phyloP scores from a whole-genome alignment of 2,797 vertebrate species.

The Cichlasoma orientale region DNA sequence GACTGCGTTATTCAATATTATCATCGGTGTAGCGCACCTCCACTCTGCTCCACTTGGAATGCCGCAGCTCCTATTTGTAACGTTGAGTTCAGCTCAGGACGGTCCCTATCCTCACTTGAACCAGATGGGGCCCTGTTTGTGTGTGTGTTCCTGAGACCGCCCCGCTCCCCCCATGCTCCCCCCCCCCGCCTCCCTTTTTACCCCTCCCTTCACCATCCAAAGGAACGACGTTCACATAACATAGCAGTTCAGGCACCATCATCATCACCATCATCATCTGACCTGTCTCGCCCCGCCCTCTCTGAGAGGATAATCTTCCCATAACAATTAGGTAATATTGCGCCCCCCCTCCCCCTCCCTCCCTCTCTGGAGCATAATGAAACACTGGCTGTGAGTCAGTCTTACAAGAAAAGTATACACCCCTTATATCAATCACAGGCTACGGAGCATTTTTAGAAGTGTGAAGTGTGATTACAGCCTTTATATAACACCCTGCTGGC shows the following conservation, averaged over 20 bases:
- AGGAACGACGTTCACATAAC: constrained; percentile 50
- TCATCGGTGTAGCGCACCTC: constrained; percentile 39
- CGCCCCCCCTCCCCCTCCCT: background rate
- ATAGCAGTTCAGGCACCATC: constrained; percentile 37
- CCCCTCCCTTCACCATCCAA: constrained; percentile 2
- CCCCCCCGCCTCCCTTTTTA: background rate
- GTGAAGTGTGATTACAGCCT: background rate
- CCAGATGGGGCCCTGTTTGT: constrained; percentile 49
- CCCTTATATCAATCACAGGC: background rate
- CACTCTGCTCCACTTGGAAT: constrained; percentile 74
- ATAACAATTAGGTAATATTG: constrained; percentile 73
- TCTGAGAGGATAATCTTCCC: constrained; percentile 44
- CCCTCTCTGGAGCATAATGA: background rate
- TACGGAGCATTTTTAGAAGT: background rate
- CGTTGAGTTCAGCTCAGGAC: constrained; percentile 81
- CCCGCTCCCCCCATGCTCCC: background rate
- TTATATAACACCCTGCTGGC: constrained; percentile 8
- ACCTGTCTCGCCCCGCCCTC: constrained; percentile 47
- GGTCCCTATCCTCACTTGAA: constrained; percentile 77
- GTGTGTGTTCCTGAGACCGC: constrained; percentile 41
- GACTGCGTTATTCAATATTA: constrained; percentile 50
- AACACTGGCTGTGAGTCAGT: background rate
- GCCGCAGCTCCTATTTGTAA: constrained; percentile 82
- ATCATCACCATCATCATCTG: constrained; percentile 51
- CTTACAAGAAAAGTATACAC: background rate